Evolutionary conservation across 1,140 invertebrate species (phyloP).

Genomic region (Drosophila orosa): DNA sequence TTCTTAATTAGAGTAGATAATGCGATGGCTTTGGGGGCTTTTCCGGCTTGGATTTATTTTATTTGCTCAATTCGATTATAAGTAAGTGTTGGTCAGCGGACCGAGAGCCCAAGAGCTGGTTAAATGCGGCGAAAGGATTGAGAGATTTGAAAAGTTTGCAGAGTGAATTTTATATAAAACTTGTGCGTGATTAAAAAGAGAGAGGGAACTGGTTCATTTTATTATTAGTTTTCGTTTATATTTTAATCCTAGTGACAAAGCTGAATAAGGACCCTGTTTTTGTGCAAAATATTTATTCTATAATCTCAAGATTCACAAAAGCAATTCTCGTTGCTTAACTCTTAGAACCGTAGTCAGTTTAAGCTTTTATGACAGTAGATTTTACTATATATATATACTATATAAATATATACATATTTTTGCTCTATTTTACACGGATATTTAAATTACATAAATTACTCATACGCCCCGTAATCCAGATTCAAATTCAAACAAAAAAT

Average conservation of each 20-base stretch:
- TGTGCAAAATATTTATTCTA: neutral
- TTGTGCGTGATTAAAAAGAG: no score
- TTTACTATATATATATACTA: neutral
- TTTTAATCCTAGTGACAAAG: neutral
- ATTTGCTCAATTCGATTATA: constrained; percentile 50
- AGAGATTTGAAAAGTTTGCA: constrained; percentile 31
- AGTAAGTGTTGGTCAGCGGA: constrained; percentile 41
- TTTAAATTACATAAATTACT: neutral
- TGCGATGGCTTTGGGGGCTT: constrained; percentile 52
- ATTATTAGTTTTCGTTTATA: neutral
- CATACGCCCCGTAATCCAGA: neutral
- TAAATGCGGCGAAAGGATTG: constrained; percentile 16
- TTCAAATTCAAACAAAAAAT: neutral
- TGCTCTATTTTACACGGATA: neutral
- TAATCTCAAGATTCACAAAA: neutral
- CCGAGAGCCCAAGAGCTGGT: constrained; percentile 16
- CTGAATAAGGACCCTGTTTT: neutral
- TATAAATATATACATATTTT: neutral
- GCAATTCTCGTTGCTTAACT: neutral
- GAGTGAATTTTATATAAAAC: neutral
- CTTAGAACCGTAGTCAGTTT: neutral
- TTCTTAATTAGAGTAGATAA: constrained; percentile 69
- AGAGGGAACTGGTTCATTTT: no score
- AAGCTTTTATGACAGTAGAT: neutral
- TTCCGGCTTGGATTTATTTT: constrained; percentile 49